Evolutionary conservation across 2,797 vertebrate genomes (phyloP).

Genomic region (Danio choprae): DNA sequence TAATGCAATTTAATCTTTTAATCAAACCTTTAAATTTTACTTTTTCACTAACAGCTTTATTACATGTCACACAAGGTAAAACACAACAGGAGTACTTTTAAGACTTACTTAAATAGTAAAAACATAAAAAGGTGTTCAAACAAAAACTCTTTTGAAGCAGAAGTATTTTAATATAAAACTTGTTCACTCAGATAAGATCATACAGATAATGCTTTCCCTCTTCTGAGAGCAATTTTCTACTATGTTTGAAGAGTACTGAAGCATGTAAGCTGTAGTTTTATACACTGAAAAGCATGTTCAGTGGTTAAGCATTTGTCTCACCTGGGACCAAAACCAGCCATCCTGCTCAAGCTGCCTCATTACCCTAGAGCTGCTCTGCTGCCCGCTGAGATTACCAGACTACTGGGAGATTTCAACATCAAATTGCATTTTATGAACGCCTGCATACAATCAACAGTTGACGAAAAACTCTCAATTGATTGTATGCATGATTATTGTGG

Average conservation of each 20-base stretch:
- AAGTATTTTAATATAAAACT: no score
- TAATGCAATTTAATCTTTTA: no score
- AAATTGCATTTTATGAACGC: not conserved
- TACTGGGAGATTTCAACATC: slow-evolving; percentile 25
- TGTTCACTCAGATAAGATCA: slow-evolving; percentile 3
- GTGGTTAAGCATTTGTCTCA: slow-evolving; percentile 42
- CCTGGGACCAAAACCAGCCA: slow-evolving; percentile 38
- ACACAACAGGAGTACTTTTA: no score
- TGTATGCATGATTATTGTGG: not conserved
- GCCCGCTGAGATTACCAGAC: slow-evolving; percentile 35
- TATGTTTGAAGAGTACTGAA: slow-evolving; percentile 13
- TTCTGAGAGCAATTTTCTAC: slow-evolving; percentile 24
- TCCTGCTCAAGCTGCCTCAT: slow-evolving; percentile 26
- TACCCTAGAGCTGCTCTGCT: slow-evolving; percentile 25
- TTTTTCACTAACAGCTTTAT: no score
- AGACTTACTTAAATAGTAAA: no score
- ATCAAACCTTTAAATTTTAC: no score
- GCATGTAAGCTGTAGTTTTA: slow-evolving; percentile 46
- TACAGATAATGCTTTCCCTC: not conserved
- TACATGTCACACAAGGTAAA: no score
- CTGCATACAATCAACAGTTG: not conserved
- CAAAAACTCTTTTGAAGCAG: no score
- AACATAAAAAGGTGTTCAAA: no score
- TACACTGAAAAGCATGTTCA: slow-evolving; percentile 44
- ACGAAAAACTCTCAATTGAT: not conserved